A percentile compares a stretch with the other conserved stretches of the same genome.
Evolutionary conservation across 2,888 invertebrate species (phyloP).

Genomic region (Catonia carolina): DNA sequence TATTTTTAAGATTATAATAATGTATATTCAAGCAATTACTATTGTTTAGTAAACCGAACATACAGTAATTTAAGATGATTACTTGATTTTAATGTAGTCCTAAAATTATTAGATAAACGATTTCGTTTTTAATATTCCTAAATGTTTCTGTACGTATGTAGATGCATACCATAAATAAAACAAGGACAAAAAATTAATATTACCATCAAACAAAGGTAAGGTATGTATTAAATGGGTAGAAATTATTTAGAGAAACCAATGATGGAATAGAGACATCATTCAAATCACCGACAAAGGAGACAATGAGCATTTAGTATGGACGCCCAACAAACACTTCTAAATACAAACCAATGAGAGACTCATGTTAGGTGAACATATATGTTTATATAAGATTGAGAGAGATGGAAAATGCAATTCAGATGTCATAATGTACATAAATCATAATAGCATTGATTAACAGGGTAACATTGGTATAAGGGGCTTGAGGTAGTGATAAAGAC

Average conservation of each 20-base stretch:
- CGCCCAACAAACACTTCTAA: conserved; percentile 8
- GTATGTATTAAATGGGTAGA: too few relatives aligned
- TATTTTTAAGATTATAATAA: too few relatives aligned
- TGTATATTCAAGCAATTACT: too few relatives aligned
- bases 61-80: too few relatives aligned
- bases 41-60: too few relatives aligned
- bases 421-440: conserved; percentile 10
- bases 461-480: not conserved
- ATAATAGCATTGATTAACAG: conserved; percentile 12
- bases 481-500: not conserved
- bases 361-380: not conserved
- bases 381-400: not conserved
- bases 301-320: conserved; percentile 7
- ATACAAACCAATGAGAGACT: not conserved
- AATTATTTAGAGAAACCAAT: not conserved
- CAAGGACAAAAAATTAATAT: too few relatives aligned
- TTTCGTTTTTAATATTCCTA: too few relatives aligned
- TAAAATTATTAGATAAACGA: too few relatives aligned
- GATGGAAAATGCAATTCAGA: not conserved
- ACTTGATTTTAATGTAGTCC: too few relatives aligned
- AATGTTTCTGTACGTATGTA: too few relatives aligned
- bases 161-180: too few relatives aligned
- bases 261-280: conserved; percentile 6
- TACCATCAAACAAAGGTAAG: too few relatives aligned
- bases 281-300: conserved; percentile 1